Base-by-base conservation (phyloP, 2,797 vertebrate genomes). In the Gadopsis marmoratus region DNA sequence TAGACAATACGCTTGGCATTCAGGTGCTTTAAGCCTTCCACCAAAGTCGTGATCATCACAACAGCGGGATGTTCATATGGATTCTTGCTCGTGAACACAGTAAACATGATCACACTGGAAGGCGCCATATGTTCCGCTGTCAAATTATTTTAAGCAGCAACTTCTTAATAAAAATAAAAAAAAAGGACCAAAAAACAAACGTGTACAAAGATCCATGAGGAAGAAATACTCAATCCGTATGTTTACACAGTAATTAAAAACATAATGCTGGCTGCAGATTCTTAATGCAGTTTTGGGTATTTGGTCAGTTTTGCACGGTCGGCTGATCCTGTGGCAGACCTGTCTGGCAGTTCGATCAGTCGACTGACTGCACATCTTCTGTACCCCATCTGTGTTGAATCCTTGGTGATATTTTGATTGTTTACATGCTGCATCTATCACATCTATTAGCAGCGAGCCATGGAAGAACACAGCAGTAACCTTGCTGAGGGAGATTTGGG, bases 31-130 rank as follows among this genome's bases (percentile, higher is more conserved):
- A 5, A 60, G 78, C 60, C 59, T 59, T 59, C 71, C 48, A 41
- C 60, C 53, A 3, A 73, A 82, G 60, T 71, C 23, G 53, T 76
- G 69, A 82, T 75, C 53, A 33, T 76, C 74, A 73, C 59, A 88
- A 43, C 74, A 76, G 70, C 56, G 39, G 61, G 78, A 75, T 3
- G 33, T 64, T 83, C 74, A 62, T 75, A 79, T 77, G 81, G 70
- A 77, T 45, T 33, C 41, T 26, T 39, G 41, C 21, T 59, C 12
- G 47, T 61, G 31, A 76, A 62, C 33, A 53, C 50, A 33, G 60
- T 59, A 33, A 74, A 74, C 39, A 64, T 10, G 56, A 53, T 59
- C 35, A 26, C 13, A 14, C 13, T 48, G 51, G 59, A 74, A 17
- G 7, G 4, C 53, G 21, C 39, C 78, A 81, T 72, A 82, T 75